These are phyloP conservation scores for Stercorarius parasiticus DNA, from an alignment of 2,113 vertebrate genomes.

Conservation along the genomic window DNA sequence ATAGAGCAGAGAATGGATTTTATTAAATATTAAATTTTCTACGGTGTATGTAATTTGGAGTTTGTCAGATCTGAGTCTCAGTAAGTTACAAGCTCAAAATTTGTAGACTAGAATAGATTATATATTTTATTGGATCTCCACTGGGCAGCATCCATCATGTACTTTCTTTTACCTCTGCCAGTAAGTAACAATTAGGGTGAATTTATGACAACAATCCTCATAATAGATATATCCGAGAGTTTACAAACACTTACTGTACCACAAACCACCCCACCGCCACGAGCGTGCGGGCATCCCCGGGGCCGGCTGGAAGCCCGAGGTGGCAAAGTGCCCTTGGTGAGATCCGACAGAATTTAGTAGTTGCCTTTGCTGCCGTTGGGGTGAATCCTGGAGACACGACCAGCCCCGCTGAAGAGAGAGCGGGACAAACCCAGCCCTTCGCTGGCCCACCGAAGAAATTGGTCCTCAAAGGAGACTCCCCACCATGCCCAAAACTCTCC, in stretches of 20 bases:
- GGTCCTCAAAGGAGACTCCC: neutral
- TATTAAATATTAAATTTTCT: neutral
- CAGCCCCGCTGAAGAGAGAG: fast-evolving
- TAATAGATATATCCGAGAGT: neutral
- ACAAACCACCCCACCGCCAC: fast-evolving
- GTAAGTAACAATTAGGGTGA: neutral
- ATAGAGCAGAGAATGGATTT: neutral
- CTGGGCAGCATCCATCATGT: neutral
- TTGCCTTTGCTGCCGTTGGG: fast-evolving
- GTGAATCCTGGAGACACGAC: fast-evolving
- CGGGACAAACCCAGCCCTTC: neutral
- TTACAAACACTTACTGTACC: neutral
- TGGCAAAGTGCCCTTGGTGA: fast-evolving
- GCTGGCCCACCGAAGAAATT: fast-evolving
- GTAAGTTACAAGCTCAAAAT: neutral
- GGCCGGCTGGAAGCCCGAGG: no score
- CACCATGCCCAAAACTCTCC: fast-evolving
- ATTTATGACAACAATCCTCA: neutral
- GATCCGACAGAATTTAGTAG: fast-evolving
- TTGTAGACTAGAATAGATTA: neutral
- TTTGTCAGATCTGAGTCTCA: neutral
- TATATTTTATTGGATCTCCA: neutral
- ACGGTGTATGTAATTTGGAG: neutral
- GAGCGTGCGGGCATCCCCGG: fast-evolving
- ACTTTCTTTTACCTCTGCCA: neutral